phyloP scores from a whole-genome alignment of 1,140 invertebrate species.

The Cydia splendana region DNA sequence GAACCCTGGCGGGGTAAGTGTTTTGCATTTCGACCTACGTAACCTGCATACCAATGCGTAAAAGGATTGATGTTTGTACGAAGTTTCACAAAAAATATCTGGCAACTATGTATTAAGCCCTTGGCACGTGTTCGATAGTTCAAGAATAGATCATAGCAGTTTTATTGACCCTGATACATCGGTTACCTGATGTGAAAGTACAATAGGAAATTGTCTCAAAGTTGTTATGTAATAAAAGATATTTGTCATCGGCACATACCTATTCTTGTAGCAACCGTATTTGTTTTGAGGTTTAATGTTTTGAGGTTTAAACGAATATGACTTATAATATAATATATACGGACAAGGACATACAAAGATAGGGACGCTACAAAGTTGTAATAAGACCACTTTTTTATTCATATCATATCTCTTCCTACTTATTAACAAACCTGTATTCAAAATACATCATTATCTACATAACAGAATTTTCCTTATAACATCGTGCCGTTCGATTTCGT shows the following conservation, averaged over 20 bases:
- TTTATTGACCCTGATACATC: slow-evolving; percentile 6
- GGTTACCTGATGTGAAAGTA: not conserved
- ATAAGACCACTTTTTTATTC: not conserved
- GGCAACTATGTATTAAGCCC: slow-evolving; percentile 29
- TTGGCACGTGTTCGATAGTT: slow-evolving; percentile 11
- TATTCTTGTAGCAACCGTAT: too few relatives aligned
- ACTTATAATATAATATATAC: too few relatives aligned
- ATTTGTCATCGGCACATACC: too few relatives aligned
- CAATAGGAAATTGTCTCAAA: not conserved
- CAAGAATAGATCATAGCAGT: not conserved
- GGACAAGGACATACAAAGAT: too few relatives aligned
- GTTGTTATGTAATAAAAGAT: not conserved
- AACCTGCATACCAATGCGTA: slow-evolving; percentile 69
- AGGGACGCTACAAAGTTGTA: too few relatives aligned
- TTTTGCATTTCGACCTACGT: slow-evolving; percentile 70
- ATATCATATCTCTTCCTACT: not conserved
- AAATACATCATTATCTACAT: not conserved
- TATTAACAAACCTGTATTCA: not conserved
- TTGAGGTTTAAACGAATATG: too few relatives aligned
- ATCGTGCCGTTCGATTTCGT: not conserved
- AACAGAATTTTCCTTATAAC: not conserved
- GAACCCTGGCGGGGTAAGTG: slow-evolving; percentile 72
- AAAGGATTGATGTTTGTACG: slow-evolving; percentile 74
- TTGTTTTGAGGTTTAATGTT: too few relatives aligned
- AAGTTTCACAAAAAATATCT: slow-evolving; percentile 51